A percentile compares a stretch with the other conserved stretches of the same genome.
phyloP scores from a whole-genome alignment of 2,797 vertebrate genomes.

The Helicolenus hilgendorfi region DNA sequence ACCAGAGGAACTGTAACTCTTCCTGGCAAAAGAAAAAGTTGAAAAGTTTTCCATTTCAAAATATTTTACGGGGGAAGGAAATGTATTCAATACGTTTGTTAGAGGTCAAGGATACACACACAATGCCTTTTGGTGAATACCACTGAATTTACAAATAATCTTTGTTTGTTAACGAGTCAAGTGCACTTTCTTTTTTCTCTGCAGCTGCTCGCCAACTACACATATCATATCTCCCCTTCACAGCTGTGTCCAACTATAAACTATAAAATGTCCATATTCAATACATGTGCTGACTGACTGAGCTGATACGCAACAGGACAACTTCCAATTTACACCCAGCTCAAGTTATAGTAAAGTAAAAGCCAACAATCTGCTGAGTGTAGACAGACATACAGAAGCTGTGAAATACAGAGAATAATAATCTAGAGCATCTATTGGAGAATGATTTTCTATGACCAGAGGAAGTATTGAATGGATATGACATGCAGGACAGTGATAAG shows the following conservation, averaged over 20 bases:
- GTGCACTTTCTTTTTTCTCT: background rate
- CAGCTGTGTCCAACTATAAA: background rate
- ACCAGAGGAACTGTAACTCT: background rate
- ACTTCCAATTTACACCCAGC: background rate
- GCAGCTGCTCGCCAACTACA: background rate
- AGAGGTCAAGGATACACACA: background rate
- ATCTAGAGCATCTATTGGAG: constrained; percentile 14
- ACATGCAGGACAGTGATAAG: background rate
- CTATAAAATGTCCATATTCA: background rate
- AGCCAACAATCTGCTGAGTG: background rate
- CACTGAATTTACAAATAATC: background rate
- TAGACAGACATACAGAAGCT: background rate
- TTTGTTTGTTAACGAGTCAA: background rate
- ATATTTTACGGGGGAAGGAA: background rate
- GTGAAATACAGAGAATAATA: background rate
- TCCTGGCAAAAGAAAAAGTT: background rate
- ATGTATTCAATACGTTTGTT: background rate
- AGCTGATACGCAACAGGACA: background rate
- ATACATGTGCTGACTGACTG: constrained; percentile 4
- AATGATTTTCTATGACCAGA: constrained; percentile 21
- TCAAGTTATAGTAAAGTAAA: background rate
- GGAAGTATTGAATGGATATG: background rate
- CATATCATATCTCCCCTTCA: background rate
- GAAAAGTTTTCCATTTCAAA: background rate
- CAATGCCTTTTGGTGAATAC: background rate